Conservation (phyloP, 2,888 invertebrate genomes). For the Dolomedes plantarius region DNA sequence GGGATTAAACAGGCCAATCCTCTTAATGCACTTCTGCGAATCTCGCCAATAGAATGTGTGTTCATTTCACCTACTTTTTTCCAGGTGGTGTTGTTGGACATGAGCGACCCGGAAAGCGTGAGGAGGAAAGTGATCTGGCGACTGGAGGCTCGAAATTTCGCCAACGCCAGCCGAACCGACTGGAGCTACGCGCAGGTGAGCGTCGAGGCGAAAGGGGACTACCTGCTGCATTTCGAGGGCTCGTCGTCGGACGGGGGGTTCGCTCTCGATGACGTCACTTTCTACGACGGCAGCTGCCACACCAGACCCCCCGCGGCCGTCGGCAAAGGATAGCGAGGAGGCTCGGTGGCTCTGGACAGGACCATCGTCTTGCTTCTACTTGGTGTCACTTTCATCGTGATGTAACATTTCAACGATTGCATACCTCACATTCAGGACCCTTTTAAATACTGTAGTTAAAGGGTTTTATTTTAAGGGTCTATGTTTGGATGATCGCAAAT, state of each 20-base stretch:
- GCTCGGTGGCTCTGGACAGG: not conserved
- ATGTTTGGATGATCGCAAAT: too few relatives aligned
- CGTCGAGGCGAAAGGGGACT: constrained; percentile 78
- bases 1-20: too few relatives aligned
- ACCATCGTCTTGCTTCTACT: too few relatives aligned
- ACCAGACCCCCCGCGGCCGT: constrained; percentile 68
- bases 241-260: constrained; percentile 81
- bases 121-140: constrained; percentile 55
- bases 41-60: too few relatives aligned
- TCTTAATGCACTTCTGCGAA: too few relatives aligned
- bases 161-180: constrained; percentile 76
- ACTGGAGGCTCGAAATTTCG: constrained; percentile 59
- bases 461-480: too few relatives aligned
- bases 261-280: constrained; percentile 80
- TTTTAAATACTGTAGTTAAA: too few relatives aligned
- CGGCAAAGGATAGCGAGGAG: constrained; percentile 47
- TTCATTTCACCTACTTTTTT: too few relatives aligned
- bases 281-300: constrained; percentile 75
- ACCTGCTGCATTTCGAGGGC: constrained; percentile 79
- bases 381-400: too few relatives aligned
- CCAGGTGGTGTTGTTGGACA: constrained; percentile 53
- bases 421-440: too few relatives aligned
- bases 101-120: constrained; percentile 43
- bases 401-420: too few relatives aligned
- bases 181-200: constrained; percentile 79